These are phyloP conservation scores for Heterocephalus glaber DNA, from an alignment of 2,113 vertebrate genomes.

Conservation along the genomic window DNA sequence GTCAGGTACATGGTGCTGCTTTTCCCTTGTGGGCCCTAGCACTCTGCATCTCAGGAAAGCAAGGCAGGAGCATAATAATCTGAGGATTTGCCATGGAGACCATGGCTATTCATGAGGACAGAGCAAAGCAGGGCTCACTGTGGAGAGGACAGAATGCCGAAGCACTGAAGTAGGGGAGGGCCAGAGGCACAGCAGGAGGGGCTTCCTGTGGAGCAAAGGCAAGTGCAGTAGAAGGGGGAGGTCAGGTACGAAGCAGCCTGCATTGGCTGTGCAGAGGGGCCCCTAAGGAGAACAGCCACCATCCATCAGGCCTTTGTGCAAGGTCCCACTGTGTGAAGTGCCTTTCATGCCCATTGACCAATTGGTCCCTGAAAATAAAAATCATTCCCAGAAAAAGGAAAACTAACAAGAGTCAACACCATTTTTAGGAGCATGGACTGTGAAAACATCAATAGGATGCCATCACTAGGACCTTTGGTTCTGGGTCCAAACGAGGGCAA, in stretches of 20 bases:
- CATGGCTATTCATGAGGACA: accelerated
- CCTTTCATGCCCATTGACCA: too few relatives aligned
- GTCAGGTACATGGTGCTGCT: accelerated
- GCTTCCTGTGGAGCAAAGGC: not conserved
- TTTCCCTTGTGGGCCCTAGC: too few relatives aligned
- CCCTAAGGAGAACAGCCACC: accelerated
- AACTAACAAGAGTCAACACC: too few relatives aligned
- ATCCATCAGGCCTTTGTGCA: not conserved
- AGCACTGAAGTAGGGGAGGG: not conserved
- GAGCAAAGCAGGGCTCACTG: accelerated
- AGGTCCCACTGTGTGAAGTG: slow-evolving; percentile 37
- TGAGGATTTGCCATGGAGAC: accelerated
- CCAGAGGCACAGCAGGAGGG: not conserved
- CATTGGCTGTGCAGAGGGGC: accelerated
- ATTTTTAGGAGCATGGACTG: too few relatives aligned
- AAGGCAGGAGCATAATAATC: too few relatives aligned
- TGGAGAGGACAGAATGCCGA: not conserved
- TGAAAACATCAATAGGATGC: too few relatives aligned
- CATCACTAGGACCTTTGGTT: too few relatives aligned
- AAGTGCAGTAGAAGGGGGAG: accelerated
- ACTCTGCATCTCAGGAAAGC: too few relatives aligned
- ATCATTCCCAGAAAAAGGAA: too few relatives aligned
- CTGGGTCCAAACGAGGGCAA: too few relatives aligned
- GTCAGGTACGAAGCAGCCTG: accelerated
- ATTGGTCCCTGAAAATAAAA: too few relatives aligned